A percentile compares a stretch with the other conserved stretches of the same genome.
Conservation (phyloP, 1,140 invertebrate genomes). For the Temnothorax curvispinosus region DNA sequence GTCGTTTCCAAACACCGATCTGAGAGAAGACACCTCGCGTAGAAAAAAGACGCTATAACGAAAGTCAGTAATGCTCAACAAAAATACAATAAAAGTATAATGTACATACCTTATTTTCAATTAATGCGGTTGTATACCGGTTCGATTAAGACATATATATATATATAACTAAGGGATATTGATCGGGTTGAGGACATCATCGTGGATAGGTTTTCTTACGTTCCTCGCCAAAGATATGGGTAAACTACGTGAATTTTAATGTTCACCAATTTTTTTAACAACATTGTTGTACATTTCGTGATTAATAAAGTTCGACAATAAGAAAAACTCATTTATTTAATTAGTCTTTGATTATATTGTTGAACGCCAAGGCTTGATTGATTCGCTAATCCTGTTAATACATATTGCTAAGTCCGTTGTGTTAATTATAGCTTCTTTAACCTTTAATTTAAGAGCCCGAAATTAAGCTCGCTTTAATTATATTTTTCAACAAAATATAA, state of each 20-base stretch:
- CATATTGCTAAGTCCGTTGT: neutral
- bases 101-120: neutral
- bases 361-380: neutral
- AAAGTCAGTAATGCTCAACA: neutral
- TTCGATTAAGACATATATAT: neutral
- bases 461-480: too few species aligned
- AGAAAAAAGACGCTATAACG: neutral
- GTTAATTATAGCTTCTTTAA: neutral
- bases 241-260: neutral
- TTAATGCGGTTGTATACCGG: too few species aligned
- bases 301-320: neutral
- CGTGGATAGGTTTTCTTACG: neutral
- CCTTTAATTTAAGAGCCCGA: too few species aligned
- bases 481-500: too few species aligned
- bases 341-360: neutral
- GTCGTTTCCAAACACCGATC: conserved; percentile 1
- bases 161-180: neutral
- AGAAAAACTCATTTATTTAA: neutral
- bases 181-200: neutral
- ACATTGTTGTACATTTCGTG: neutral
- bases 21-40: neutral
- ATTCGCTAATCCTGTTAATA: neutral
- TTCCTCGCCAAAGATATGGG: neutral
- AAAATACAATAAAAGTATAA: neutral
- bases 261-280: neutral